A percentile compares a stretch with the other conserved stretches of the same genome.
Conservation (phyloP, 2,888 invertebrate species). For the Scelioninae gen. 1 region DNA sequence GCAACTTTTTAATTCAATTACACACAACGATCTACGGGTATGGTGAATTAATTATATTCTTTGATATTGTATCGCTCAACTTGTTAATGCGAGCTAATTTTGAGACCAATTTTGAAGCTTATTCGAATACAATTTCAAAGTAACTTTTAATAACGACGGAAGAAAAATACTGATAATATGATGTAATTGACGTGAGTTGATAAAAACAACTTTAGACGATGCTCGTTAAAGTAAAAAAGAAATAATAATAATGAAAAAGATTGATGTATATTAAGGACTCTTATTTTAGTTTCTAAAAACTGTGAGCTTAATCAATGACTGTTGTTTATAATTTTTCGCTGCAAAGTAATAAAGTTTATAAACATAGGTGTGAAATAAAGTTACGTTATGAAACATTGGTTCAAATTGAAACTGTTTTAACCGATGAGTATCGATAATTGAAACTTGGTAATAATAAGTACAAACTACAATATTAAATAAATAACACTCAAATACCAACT, state of each 20-base stretch:
- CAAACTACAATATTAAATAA: neutral
- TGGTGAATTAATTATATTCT: conserved; percentile 22
- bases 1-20: conserved; percentile 31
- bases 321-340: neutral
- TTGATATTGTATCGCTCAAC: neutral
- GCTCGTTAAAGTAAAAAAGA: neutral
- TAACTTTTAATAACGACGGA: no score
- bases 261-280: no score
- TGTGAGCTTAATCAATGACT: neutral
- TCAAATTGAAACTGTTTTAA: neutral
- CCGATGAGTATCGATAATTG: neutral
- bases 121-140: conserved; percentile 17
- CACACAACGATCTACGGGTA: neutral
- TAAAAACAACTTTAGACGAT: no score
- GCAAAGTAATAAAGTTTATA: neutral
- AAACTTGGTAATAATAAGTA: no score
- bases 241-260: neutral
- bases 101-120: conserved; percentile 2
- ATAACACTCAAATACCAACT: neutral
- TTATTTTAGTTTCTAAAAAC: no score
- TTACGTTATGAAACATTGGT: neutral
- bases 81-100: conserved; percentile 1
- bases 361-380: neutral
- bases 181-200: no score
- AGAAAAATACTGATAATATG: no score